Conservation (phyloP, 1,140 invertebrate genomes). For the Protaetia brevitarsis region DNA sequence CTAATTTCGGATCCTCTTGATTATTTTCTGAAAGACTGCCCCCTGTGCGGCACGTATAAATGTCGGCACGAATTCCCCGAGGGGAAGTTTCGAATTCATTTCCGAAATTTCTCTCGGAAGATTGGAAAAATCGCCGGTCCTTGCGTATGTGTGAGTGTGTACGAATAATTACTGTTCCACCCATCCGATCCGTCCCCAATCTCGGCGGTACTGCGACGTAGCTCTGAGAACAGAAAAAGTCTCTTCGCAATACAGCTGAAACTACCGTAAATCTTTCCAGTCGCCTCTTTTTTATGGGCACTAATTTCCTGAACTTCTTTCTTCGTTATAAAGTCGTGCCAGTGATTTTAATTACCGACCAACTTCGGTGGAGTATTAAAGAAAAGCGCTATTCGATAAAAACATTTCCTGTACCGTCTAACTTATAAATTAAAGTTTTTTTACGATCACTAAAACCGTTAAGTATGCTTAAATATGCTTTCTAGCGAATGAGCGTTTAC, state of each 20-base stretch:
- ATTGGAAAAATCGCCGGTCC: too few species aligned
- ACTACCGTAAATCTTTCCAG: not conserved
- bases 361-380: not conserved
- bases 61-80: too few species aligned
- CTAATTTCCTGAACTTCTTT: constrained; percentile 3
- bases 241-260: not conserved
- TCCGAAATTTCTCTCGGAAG: too few species aligned
- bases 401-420: not conserved
- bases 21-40: not conserved
- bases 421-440: not conserved
- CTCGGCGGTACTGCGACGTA: not conserved
- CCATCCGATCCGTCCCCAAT: not conserved
- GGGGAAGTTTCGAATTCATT: too few species aligned
- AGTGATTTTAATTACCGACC: constrained; percentile 8
- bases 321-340: not conserved
- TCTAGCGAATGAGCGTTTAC: not conserved
- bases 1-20: not conserved
- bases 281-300: not conserved
- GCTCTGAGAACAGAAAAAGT: not conserved
- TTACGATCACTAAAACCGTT: not conserved
- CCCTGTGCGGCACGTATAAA: not conserved
- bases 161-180: not conserved
- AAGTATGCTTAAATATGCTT: not conserved
- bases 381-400: not conserved
- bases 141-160: too few species aligned